A percentile compares a stretch with the other conserved stretches of the same genome.
Conservation (phyloP, 2,113 vertebrate genomes). For the Bungarus multicinctus region DNA sequence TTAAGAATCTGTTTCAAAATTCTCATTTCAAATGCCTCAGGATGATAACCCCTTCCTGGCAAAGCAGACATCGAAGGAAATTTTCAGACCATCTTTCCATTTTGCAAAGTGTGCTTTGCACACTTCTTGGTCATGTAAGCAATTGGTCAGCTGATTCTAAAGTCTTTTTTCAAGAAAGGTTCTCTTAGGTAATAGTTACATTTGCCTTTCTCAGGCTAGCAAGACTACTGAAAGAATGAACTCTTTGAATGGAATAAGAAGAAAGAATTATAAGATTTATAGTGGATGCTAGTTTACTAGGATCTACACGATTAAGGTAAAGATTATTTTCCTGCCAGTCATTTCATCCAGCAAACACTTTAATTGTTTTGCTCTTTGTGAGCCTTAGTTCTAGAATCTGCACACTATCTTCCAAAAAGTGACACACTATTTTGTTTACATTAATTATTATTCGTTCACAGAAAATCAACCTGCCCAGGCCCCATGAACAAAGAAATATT, state of each 20-base stretch:
- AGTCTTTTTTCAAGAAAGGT: not conserved
- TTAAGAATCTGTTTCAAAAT: not conserved
- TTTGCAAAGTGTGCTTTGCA: not conserved
- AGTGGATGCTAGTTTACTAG: not conserved
- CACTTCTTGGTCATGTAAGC: not conserved
- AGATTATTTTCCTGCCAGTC: not conserved
- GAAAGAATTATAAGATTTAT: not conserved
- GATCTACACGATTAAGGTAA: not conserved
- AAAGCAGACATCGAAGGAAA: not conserved
- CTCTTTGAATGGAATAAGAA: not conserved
- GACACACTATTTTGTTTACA: not conserved
- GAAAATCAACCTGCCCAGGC: not conserved
- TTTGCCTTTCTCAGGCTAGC: not conserved
- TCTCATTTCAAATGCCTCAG: not conserved
- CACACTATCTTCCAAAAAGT: too few relatives aligned
- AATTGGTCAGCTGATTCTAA: not conserved
- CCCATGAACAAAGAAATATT: not conserved
- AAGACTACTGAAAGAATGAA: not conserved
- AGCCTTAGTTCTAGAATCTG: not conserved
- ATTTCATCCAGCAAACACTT: not conserved
- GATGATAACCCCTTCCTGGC: not conserved
- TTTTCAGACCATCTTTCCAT: not conserved
- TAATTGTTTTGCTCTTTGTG: not conserved
- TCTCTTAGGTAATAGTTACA: not conserved
- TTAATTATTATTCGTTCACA: not conserved